A percentile compares a stretch with the other conserved stretches of the same genome.
These are phyloP conservation scores for Conopomorpha cramerella DNA, from an alignment of 1,140 invertebrate genomes.

Conservation along the genomic window DNA sequence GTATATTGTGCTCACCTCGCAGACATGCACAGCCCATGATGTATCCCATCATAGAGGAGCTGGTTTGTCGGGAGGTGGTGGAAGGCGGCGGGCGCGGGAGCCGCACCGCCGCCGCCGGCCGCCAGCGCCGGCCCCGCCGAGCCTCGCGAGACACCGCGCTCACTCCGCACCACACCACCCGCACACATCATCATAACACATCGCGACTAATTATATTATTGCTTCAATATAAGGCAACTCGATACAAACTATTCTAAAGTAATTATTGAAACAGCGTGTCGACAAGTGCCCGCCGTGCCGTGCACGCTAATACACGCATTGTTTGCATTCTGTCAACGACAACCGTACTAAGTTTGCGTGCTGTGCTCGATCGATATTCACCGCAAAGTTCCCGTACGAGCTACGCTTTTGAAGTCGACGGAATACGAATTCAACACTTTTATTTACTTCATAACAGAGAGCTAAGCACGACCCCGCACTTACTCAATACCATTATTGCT, in stretches of 20 bases:
- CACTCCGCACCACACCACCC: slow-evolving; percentile 33
- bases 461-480: too few relatives aligned
- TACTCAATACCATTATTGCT: too few relatives aligned
- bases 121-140: too few relatives aligned
- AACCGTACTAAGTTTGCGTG: too few relatives aligned
- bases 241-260: not conserved
- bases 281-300: too few relatives aligned
- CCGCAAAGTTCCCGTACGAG: slow-evolving; percentile 44
- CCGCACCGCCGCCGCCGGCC: slow-evolving; percentile 51
- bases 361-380: slow-evolving; percentile 51
- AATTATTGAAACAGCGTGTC: not conserved
- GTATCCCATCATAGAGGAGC: slow-evolving; percentile 78
- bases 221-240: not conserved
- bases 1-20: slow-evolving; percentile 74
- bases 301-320: too few relatives aligned
- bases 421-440: too few relatives aligned
- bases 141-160: too few relatives aligned
- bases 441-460: too few relatives aligned
- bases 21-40: slow-evolving; percentile 89
- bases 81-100: slow-evolving; percentile 36
- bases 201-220: slow-evolving; percentile 7
- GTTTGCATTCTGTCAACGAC: too few relatives aligned
- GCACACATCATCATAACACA: slow-evolving; percentile 24
- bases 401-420: too few relatives aligned
- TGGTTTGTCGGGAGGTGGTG: slow-evolving; percentile 34